These are phyloP conservation scores for Papilio gigon DNA, from an alignment of 2,888 invertebrate species.

Conservation along the genomic window DNA sequence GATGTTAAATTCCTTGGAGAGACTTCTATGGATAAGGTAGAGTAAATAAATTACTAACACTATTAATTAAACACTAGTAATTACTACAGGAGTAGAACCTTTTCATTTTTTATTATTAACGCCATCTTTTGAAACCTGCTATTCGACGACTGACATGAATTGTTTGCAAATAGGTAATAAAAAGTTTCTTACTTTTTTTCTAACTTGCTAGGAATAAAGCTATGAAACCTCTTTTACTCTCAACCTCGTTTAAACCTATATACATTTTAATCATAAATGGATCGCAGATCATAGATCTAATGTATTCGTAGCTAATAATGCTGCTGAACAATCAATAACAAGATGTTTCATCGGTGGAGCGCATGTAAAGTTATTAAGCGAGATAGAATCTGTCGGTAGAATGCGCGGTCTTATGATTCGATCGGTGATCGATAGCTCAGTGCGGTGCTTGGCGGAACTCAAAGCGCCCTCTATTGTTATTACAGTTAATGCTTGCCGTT, in stretches of 20 bases:
- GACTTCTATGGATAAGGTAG: not conserved
- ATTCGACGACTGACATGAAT: no score
- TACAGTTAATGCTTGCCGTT: constrained; percentile 5
- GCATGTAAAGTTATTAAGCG: constrained; percentile 57
- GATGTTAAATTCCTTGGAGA: constrained; percentile 21
- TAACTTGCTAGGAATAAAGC: no score
- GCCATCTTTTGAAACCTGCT: no score
- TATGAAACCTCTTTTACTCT: not conserved
- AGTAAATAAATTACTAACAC: constrained; percentile 8
- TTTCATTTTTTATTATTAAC: no score
- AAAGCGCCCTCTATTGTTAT: constrained; percentile 48
- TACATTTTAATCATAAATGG: constrained; percentile 12
- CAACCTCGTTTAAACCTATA: not conserved
- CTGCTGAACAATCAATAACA: constrained; percentile 30
- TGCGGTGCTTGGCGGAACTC: constrained; percentile 46
- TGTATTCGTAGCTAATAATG: constrained; percentile 8
- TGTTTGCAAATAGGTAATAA: no score
- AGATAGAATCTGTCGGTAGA: constrained; percentile 55
- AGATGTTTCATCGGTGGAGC: constrained; percentile 47
- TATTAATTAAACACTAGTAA: not conserved
- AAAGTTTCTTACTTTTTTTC: no score
- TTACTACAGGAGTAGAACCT: not conserved
- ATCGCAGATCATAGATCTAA: constrained; percentile 41
- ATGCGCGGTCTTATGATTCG: constrained; percentile 54
- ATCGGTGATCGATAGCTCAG: constrained; percentile 51